Evolutionary conservation across 2,888 invertebrate species (phyloP).

Genomic region (Cyrtodaria siliqua): DNA sequence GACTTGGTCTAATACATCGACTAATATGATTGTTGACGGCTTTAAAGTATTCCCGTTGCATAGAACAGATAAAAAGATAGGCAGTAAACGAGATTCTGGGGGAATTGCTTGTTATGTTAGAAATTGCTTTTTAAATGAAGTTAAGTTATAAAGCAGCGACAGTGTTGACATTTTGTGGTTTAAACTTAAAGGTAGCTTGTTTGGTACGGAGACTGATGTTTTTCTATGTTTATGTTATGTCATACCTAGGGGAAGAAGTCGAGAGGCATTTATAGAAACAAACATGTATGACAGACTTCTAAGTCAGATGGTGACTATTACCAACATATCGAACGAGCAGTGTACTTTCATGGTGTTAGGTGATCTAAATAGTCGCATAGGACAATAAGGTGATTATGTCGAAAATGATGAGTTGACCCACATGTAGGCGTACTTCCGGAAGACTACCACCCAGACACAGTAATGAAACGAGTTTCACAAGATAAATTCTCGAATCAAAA

Average conservation of each 20-base stretch:
- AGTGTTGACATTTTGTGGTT: slow-evolving; percentile 1
- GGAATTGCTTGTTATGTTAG: background rate
- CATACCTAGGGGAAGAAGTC: background rate
- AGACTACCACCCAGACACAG: slow-evolving; percentile 2
- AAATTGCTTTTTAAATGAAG: background rate
- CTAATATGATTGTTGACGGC: background rate
- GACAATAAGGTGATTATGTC: slow-evolving; percentile 6
- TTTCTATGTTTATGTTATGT: slow-evolving; percentile 10
- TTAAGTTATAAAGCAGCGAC: no score
- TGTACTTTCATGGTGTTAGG: slow-evolving; percentile 5
- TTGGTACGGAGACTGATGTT: background rate
- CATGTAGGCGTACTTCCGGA: slow-evolving; percentile 11
- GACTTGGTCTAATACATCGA: slow-evolving; percentile 2
- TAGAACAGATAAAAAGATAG: background rate
- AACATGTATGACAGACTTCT: slow-evolving; percentile 8
- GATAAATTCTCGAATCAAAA: background rate
- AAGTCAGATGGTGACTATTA: background rate
- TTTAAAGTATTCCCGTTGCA: background rate
- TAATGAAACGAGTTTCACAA: background rate
- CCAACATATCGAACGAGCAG: background rate
- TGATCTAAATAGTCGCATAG: slow-evolving; percentile 8
- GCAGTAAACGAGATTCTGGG: slow-evolving; percentile 4
- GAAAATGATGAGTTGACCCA: slow-evolving; percentile 4
- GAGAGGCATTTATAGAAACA: background rate
- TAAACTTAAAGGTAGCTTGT: background rate